Base-by-base conservation (phyloP, 2,888 invertebrate species). In the Branchellion lobata region DNA sequence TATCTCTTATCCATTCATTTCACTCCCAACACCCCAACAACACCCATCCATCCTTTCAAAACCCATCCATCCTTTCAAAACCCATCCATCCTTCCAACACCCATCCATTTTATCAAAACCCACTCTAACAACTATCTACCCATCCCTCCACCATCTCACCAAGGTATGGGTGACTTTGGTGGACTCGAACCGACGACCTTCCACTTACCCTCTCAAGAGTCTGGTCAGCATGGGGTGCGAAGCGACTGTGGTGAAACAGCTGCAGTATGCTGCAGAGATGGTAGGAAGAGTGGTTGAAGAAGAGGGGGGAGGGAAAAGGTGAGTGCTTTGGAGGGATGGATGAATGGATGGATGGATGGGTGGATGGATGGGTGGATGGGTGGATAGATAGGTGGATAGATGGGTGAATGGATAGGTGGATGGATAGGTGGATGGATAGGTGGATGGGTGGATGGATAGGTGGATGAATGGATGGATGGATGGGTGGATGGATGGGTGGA, bases 81-180 rank as follows among this genome's bases (percentile, higher is more conserved):
- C 21, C 21, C 61, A 57, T n/a, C 61, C 61, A 24, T 5, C 61
- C 61, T 14, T n/a, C n/a, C 21, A 57, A 3, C 24, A 57, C 61
- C 3, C n/a, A 8, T 14, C 61, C 14, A 18, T 24, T 24, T 57
- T 5, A 57, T 5, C 61, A n/a, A n/a, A n/a, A n/a, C n/a, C n/a
- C n/a, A n/a, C n/a, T n/a, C n/a, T n/a, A n/a, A n/a, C n/a, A n/a
- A n/a, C n/a, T n/a, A n/a, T n/a, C n/a, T n/a, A 57, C 61, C 61
- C 61, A 57, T n/a, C 61, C 61, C 21, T 24, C 5, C 61, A 57
- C 61, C 61, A 24, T n/a, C 79, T 85, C 84, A 68, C 84, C 47
- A 86, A 89, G 47, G 89, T 89, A 82, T 85, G 89, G 80, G 88
- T 90, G 73, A 90, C 90, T 29, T 90, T 89, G 84, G 90, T 90